phyloP scores from a whole-genome alignment of 1,140 invertebrate species.

The Tetragnatha versicolor region DNA sequence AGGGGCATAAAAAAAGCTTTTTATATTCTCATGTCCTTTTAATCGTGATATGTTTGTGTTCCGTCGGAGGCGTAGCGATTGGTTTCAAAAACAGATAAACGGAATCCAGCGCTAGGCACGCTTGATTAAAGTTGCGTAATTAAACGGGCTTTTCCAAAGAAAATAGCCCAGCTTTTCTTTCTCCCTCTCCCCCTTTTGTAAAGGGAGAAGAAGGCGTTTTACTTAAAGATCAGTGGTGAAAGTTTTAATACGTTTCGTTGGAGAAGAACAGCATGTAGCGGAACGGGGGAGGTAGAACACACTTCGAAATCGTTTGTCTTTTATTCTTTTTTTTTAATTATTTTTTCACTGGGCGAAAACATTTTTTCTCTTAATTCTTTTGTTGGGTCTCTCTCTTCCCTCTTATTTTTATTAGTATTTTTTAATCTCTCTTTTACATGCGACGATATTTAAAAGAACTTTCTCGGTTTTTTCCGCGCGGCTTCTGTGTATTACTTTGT shows the following conservation, averaged over 20 bases:
- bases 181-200: slow-evolving; percentile 45
- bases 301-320: slow-evolving; percentile 49
- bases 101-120: slow-evolving; percentile 20
- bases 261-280: slow-evolving; percentile 41
- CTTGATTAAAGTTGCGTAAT: slow-evolving; percentile 55
- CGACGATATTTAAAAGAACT: slow-evolving; percentile 32
- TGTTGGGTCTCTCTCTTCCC: slow-evolving; percentile 9
- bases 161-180: slow-evolving; percentile 48
- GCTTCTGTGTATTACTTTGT: slow-evolving; percentile 12
- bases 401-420: background rate
- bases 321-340: slow-evolving; percentile 5
- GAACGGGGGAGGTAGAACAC: slow-evolving; percentile 53
- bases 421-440: slow-evolving; percentile 19
- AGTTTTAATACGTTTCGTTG: slow-evolving; percentile 53
- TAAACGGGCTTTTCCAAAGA: slow-evolving; percentile 43
- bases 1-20: slow-evolving; percentile 10
- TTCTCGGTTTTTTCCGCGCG: background rate
- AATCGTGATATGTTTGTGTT: slow-evolving; percentile 48
- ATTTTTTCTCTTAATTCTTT: slow-evolving; percentile 25
- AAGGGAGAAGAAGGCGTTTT: slow-evolving; percentile 40
- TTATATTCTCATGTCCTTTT: slow-evolving; percentile 50
- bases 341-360: background rate
- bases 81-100: slow-evolving; percentile 55
- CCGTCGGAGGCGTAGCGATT: slow-evolving; percentile 17
- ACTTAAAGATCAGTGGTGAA: slow-evolving; percentile 54